Evolutionary conservation across 1,140 invertebrate species (phyloP).

Genomic region (Tenebrio molitor): DNA sequence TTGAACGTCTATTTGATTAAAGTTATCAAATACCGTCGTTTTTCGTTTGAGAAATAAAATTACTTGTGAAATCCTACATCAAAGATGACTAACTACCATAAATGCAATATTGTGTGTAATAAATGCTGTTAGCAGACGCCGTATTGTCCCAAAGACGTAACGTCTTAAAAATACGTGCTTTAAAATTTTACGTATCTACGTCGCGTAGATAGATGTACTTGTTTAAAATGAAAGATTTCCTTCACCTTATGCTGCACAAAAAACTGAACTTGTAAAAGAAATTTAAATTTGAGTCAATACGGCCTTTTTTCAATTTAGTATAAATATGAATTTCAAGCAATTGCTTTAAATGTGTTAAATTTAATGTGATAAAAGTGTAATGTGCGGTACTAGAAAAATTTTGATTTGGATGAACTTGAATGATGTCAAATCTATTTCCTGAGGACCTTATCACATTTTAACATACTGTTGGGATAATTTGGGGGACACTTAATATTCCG

Average conservation of each 20-base stretch:
- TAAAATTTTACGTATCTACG: background rate
- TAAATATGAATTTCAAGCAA: constrained; percentile 16
- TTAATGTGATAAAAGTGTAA: constrained; percentile 20
- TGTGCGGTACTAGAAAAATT: constrained; percentile 49
- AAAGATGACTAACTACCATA: constrained; percentile 49
- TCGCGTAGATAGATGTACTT: background rate
- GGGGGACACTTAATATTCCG: constrained; percentile 42
- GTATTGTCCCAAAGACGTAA: constrained; percentile 9
- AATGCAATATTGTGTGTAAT: constrained; percentile 47
- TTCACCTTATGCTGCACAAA: too few species aligned
- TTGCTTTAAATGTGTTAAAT: constrained; percentile 24
- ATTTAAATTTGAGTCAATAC: constrained; percentile 12
- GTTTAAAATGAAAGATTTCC: too few species aligned
- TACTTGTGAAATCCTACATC: constrained; percentile 14
- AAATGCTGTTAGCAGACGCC: constrained; percentile 17
- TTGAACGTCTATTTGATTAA: background rate
- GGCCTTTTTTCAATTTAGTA: background rate
- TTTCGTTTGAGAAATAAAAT: background rate
- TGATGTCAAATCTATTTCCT: constrained; percentile 64
- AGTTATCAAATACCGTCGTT: background rate
- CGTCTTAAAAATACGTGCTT: background rate
- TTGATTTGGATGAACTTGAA: constrained; percentile 58
- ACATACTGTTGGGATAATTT: constrained; percentile 53
- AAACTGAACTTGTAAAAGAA: too few species aligned
- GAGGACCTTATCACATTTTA: constrained; percentile 64